Conservation (phyloP, 2,888 invertebrate genomes). For the Dugesia japonica region DNA sequence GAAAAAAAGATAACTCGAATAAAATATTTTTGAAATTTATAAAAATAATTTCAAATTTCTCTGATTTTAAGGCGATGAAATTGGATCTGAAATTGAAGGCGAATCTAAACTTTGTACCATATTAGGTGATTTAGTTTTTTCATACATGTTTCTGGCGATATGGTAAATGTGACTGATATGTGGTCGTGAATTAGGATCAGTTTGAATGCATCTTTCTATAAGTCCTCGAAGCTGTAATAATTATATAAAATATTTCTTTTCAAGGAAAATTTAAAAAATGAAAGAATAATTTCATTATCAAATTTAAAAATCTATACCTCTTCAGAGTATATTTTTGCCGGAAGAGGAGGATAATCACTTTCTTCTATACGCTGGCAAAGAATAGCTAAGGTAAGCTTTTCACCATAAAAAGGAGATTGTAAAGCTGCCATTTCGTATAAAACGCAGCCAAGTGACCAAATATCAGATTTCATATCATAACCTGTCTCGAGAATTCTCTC, state of each 20-base stretch:
- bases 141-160: constrained; percentile 29
- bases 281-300: no score
- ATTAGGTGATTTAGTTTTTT: neutral
- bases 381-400: constrained; percentile 55
- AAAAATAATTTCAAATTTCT: neutral
- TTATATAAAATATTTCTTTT: no score
- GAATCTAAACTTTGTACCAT: neutral
- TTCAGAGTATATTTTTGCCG: constrained; percentile 51
- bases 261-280: no score
- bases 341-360: constrained; percentile 56
- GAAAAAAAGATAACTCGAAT: neutral
- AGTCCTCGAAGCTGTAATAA: constrained; percentile 31
- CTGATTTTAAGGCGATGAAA: neutral
- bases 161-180: constrained; percentile 26
- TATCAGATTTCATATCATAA: constrained; percentile 59
- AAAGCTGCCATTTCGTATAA: constrained; percentile 59
- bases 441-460: constrained; percentile 61
- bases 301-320: constrained; percentile 35
- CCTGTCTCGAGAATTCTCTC: constrained; percentile 58
- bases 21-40: neutral
- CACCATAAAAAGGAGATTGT: constrained; percentile 57
- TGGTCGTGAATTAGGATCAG: constrained; percentile 27
- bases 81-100: neutral
- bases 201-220: constrained; percentile 23
- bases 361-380: constrained; percentile 54